Percentiles rank a stretch among this genome's conserved stretches.
Conservation (phyloP, 2,113 vertebrate species). For the Anguilla japonica region DNA sequence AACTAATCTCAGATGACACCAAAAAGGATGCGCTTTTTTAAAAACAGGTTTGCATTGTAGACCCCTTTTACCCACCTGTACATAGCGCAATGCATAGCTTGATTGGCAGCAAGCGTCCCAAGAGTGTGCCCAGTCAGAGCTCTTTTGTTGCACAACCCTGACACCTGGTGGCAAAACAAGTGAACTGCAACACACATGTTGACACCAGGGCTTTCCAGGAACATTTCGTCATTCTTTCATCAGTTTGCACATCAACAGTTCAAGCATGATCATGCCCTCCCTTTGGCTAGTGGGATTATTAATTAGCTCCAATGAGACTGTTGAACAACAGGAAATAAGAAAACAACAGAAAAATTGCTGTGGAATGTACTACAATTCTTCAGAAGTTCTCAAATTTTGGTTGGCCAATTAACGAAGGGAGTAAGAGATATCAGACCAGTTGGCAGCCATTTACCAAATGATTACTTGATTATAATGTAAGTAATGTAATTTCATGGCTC, state of each 20-base stretch:
- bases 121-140: not conserved
- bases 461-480: no score
- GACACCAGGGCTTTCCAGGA: not conserved
- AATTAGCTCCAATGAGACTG: not conserved
- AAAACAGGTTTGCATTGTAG: not conserved
- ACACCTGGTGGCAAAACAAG: slow-evolving; percentile 48
- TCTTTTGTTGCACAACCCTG: slow-evolving; percentile 36
- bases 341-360: not conserved
- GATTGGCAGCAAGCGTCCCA: no score
- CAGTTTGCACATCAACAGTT: not conserved
- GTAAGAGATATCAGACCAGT: no score
- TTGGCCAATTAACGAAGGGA: no score
- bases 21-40: no score
- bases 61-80: not conserved
- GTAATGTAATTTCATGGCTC: no score
- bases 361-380: no score
- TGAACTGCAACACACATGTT: slow-evolving; percentile 20
- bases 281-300: not conserved
- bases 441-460: no score
- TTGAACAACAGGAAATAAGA: not conserved
- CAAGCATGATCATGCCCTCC: not conserved
- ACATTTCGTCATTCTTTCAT: not conserved
- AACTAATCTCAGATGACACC: not conserved
- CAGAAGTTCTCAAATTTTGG: no score
- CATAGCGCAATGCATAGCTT: slow-evolving; percentile 47